Conservation (phyloP, 2,888 invertebrate genomes). For the Melangyna quadrimaculata region DNA sequence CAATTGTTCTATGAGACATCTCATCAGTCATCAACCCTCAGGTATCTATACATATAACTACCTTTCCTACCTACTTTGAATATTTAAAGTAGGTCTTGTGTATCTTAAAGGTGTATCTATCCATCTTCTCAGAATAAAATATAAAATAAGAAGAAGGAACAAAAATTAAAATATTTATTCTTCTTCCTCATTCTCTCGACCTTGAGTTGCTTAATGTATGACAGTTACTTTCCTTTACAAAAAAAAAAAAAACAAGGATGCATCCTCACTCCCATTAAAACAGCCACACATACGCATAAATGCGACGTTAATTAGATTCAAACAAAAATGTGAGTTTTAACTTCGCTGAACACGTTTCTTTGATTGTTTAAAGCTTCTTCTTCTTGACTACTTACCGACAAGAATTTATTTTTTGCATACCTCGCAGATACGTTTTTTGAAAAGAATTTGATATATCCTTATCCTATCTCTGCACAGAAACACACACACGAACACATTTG, state of each 20-base stretch:
- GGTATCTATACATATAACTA: background rate
- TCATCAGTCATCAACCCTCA: constrained; percentile 32
- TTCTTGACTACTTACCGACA: constrained; percentile 1
- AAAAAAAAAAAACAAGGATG: constrained; percentile 39
- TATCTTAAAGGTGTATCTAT: constrained; percentile 38
- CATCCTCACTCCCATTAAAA: constrained; percentile 45
- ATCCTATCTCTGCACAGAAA: constrained; percentile 22
- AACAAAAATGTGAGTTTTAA: constrained; percentile 67
- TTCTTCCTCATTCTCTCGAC: constrained; percentile 53
- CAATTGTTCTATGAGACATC: constrained; percentile 56
- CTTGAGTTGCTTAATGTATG: constrained; percentile 46
- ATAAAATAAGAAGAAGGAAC: background rate
- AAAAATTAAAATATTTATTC: constrained; percentile 1
- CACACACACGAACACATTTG: background rate
- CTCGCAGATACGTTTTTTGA: constrained; percentile 33
- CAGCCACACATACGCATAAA: constrained; percentile 74
- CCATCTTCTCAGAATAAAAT: constrained; percentile 5
- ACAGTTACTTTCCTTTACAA: constrained; percentile 25
- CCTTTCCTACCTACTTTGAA: constrained; percentile 6
- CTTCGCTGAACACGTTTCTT: constrained; percentile 72
- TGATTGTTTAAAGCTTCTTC: constrained; percentile 73
- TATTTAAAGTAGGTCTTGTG: constrained; percentile 40
- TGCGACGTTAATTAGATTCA: constrained; percentile 73
- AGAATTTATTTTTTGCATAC: constrained; percentile 36
- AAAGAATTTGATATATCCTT: constrained; percentile 14